phyloP scores from a whole-genome alignment of 2,888 invertebrate genomes.

The Volucella inflata region DNA sequence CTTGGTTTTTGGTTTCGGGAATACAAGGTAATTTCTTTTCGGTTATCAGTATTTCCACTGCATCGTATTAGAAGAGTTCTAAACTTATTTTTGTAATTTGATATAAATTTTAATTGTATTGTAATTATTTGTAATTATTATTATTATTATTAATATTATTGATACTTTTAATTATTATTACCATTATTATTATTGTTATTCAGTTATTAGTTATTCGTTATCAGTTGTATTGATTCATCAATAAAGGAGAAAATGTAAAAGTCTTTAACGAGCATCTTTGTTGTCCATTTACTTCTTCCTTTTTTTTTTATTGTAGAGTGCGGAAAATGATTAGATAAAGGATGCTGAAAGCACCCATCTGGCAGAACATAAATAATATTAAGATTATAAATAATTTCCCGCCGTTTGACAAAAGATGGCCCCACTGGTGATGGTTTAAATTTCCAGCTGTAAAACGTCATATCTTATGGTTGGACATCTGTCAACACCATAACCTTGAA shows the following conservation, averaged over 20 bases:
- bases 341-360: too few relatives aligned
- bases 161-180: constrained; percentile 20
- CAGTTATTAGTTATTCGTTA: constrained; percentile 21
- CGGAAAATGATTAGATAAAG: too few relatives aligned
- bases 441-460: too few relatives aligned
- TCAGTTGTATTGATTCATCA: constrained; percentile 69
- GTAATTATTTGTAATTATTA: constrained; percentile 60
- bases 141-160: constrained; percentile 64
- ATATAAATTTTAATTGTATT: constrained; percentile 45
- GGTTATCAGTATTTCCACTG: constrained; percentile 55
- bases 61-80: constrained; percentile 51
- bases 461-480: too few relatives aligned
- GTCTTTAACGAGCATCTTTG: constrained; percentile 19
- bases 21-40: constrained; percentile 25
- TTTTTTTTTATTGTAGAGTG: too few relatives aligned
- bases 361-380: too few relatives aligned
- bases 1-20: neutral
- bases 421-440: too few relatives aligned
- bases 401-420: too few relatives aligned
- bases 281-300: neutral
- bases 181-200: constrained; percentile 20
- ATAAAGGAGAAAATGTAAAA: constrained; percentile 71
- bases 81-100: constrained; percentile 46
- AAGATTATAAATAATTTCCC: too few relatives aligned
- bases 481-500: too few relatives aligned